Evolutionary conservation across 1,140 invertebrate genomes (phyloP).

Genomic region (Neodiprion fabricii): DNA sequence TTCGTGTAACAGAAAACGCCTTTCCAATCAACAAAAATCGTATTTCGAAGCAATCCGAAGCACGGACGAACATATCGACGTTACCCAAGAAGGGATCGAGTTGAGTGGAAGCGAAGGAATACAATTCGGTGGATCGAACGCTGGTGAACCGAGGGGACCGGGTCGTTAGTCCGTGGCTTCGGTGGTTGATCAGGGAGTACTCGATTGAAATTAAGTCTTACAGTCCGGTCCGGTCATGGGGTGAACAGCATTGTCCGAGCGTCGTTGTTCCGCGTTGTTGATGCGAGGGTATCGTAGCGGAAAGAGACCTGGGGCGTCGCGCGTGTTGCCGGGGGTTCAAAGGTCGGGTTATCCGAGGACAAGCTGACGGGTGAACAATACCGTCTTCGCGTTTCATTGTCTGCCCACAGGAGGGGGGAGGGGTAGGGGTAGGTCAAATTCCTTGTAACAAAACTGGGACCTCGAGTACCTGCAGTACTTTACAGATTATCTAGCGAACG

Average conservation of each 20-base stretch:
- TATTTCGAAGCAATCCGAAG: too few species aligned
- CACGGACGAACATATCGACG: too few species aligned
- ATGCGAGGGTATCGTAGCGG: neutral
- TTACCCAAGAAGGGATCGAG: too few species aligned
- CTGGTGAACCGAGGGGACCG: too few species aligned
- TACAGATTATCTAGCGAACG: neutral
- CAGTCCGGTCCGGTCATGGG: neutral
- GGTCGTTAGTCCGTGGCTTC: too few species aligned
- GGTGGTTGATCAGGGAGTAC: neutral
- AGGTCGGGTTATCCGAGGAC: neutral
- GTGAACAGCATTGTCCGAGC: neutral
- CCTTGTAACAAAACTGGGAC: neutral
- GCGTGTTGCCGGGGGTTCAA: neutral
- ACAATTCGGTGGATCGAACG: too few species aligned
- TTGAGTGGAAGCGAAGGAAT: too few species aligned
- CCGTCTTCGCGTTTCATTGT: neutral
- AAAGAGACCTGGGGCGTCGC: neutral
- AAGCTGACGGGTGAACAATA: neutral
- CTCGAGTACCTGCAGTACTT: neutral
- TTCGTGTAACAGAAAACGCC: too few species aligned
- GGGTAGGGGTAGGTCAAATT: neutral
- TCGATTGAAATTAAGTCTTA: neutral
- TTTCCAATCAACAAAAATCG: too few species aligned
- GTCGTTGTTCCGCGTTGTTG: neutral
- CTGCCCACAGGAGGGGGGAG: neutral